Base-by-base conservation (phyloP, 2,113 vertebrate species). In the Dendropsophus ebraccatus region DNA sequence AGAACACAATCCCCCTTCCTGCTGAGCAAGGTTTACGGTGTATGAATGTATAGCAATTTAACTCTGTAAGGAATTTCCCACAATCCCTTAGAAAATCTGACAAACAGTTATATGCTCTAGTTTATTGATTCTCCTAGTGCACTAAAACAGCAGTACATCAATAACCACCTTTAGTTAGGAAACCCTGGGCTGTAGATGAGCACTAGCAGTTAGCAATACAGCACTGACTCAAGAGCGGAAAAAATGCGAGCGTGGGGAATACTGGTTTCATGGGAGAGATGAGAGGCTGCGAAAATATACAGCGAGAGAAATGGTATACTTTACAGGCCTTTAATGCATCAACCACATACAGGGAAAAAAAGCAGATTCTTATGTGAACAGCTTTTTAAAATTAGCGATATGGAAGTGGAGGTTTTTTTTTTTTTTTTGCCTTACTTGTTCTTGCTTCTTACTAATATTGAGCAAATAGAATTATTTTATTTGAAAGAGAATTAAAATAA, bases 151-250 rank as follows among this genome's bases (percentile, higher is more conserved):
- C 82, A 90, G 92, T 90, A 93, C 94, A 95, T 95, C 95, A 95
- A 95, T 95, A 95, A 95, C 93, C 92, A 92, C 91, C 94, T 94
- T 95, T 95, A 95, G 93, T 95, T 95, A 94, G 95, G 92, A 91
- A 94, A 92, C 91, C 90, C 89, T 82, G 86, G 91, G 89, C 92
- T 93, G 93, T 92, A 92, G 92, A 93, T 87, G 90, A 88, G 85
- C 88, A 13, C 88, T 88, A 92, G 94, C 91, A 89, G 92, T 94
- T 93, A 93, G 93, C 91, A 90, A 91, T 89, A 90, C 90, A 91
- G 92, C 93, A 93, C 95, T 94, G 94, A 95, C 92, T 87, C 92
- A 82, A 12, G 92, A 88, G 91, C 93, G 93, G 92, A 92, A 93
- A 94, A 94, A 74, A 94, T 90, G 93, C 91, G 92, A 92, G 93